A percentile compares a stretch with the other conserved stretches of the same genome.
Evolutionary conservation across 2,888 invertebrate genomes (phyloP).

Genomic region (Cerastoderma edule): DNA sequence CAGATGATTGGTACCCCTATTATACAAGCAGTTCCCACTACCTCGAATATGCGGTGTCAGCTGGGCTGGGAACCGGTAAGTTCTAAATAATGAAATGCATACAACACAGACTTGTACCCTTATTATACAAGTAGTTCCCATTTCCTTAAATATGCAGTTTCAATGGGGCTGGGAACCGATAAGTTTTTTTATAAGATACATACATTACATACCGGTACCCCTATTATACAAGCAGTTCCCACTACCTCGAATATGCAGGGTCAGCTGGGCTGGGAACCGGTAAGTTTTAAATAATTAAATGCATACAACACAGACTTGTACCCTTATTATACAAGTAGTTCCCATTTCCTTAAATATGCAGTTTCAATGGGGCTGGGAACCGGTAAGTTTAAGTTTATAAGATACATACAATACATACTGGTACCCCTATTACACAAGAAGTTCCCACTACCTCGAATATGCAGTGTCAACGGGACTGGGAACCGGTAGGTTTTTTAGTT

Average conservation of each 20-base stretch:
- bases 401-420: no score
- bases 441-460: conserved; percentile 39
- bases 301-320: no score
- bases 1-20: conserved; percentile 43
- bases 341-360: no score
- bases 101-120: no score
- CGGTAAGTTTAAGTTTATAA: no score
- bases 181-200: no score
- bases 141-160: no score
- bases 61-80: conserved; percentile 42
- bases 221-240: conserved; percentile 29
- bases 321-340: no score
- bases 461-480: conserved; percentile 46
- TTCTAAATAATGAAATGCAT: no score
- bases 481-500: conserved; percentile 31
- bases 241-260: conserved; percentile 44
- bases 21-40: conserved; percentile 30
- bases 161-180: no score
- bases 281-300: conserved; percentile 32
- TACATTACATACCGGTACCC: conserved; percentile 55
- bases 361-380: no score
- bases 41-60: conserved; percentile 45
- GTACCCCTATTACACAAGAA: conserved; percentile 39
- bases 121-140: no score
- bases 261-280: conserved; percentile 40